Percentiles rank a stretch among this genome's conserved stretches.
phyloP scores from a whole-genome alignment of 1,140 invertebrate genomes.

The Gyrodactylus salaris region DNA sequence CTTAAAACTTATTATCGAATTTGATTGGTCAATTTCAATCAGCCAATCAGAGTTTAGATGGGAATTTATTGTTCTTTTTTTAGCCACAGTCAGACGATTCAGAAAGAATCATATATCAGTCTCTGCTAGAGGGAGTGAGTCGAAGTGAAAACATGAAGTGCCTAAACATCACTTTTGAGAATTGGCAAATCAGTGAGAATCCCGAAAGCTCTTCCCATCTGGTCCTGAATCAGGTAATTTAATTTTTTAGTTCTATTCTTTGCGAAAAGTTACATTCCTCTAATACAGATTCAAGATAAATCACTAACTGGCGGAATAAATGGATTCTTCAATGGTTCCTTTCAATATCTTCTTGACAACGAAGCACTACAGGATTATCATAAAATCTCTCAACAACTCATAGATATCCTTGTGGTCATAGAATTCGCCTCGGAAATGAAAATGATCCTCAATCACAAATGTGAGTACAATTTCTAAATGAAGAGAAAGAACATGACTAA shows the following conservation, averaged over 20 bases:
- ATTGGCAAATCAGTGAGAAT: neutral
- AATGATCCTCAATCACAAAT: neutral
- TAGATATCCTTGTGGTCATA: neutral
- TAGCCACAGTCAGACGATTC: neutral
- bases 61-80: too few species aligned
- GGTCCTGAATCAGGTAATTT: too few species aligned
- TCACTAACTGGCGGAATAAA: neutral
- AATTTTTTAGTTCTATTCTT: too few species aligned
- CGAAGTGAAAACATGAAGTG: neutral
- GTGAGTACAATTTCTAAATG: too few species aligned
- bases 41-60: too few species aligned
- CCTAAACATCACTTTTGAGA: neutral
- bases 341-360: neutral
- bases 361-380: neutral
- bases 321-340: neutral
- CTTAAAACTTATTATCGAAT: too few species aligned
- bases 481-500: too few species aligned
- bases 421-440: neutral
- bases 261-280: too few species aligned
- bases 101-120: neutral
- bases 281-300: neutral
- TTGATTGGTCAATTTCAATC: too few species aligned
- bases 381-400: neutral
- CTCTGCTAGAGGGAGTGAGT: neutral
- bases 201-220: neutral